Evolutionary conservation across 2,888 invertebrate species (phyloP).

Genomic region (Latheticus oryzae): DNA sequence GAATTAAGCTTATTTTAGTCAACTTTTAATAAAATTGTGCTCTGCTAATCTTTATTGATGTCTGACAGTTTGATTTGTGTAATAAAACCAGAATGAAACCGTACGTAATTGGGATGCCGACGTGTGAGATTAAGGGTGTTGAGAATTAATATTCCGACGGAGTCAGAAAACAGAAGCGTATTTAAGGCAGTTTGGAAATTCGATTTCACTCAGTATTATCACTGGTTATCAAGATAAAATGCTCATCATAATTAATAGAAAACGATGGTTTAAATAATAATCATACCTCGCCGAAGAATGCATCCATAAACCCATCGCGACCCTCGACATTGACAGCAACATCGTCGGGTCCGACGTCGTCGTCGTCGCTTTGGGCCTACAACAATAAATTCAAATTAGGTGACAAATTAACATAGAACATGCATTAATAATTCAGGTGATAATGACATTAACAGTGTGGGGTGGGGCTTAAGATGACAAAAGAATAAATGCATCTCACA

Average conservation of each 20-base stretch:
- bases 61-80: neutral
- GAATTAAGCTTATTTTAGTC: no score
- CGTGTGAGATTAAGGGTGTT: slow-evolving; percentile 6
- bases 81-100: slow-evolving; percentile 1
- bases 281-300: slow-evolving; percentile 99
- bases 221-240: slow-evolving; percentile 10
- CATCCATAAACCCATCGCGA: slow-evolving; percentile 96
- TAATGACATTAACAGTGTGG: slow-evolving; percentile 49
- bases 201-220: slow-evolving; percentile 4
- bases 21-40: no score
- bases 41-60: no score
- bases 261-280: no score
- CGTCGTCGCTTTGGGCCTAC: slow-evolving; percentile 97
- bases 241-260: slow-evolving; percentile 3
- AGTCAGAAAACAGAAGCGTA: slow-evolving; percentile 1
- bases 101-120: neutral
- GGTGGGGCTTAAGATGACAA: slow-evolving; percentile 58
- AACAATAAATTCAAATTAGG: slow-evolving; percentile 22
- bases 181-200: neutral
- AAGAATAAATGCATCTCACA: slow-evolving; percentile 48
- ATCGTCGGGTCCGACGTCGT: slow-evolving; percentile 94
- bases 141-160: slow-evolving; percentile 3
- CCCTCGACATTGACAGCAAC: slow-evolving; percentile 96
- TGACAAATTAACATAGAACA: slow-evolving; percentile 2
- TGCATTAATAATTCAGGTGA: slow-evolving; percentile 6